Evolutionary conservation across 2,797 vertebrate species (phyloP).

Genomic region (Aselliscus stoliczkanus): DNA sequence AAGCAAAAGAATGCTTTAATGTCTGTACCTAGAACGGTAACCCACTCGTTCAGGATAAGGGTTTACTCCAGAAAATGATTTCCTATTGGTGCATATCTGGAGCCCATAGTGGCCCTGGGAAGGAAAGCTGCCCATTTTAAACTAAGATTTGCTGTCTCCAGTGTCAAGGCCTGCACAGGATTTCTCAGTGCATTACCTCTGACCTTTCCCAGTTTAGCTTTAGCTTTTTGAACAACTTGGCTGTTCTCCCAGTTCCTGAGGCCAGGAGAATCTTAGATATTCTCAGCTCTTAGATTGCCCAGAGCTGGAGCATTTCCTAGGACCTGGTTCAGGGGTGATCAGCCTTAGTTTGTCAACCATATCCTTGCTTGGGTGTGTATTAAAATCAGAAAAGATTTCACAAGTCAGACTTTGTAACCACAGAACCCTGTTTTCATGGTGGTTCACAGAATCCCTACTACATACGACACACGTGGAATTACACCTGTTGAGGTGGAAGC

Average conservation of each 20-base stretch:
- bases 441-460: background rate
- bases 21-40: background rate
- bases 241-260: constrained; percentile 57
- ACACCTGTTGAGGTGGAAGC: background rate
- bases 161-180: constrained; percentile 20
- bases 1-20: background rate
- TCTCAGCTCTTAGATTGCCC: constrained; percentile 58
- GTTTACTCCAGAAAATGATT: background rate
- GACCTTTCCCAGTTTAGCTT: constrained; percentile 76
- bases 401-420: background rate
- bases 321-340: background rate
- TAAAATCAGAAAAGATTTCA: constrained; percentile 3
- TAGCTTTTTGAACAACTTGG: constrained; percentile 63
- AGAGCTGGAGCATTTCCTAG: constrained; percentile 27
- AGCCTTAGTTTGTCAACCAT: background rate
- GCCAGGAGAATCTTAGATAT: constrained; percentile 53
- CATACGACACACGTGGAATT: background rate
- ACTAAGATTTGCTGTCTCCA: constrained; percentile 55
- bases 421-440: background rate
- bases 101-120: background rate
- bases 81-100: background rate
- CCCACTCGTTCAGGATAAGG: background rate
- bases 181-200: constrained; percentile 64
- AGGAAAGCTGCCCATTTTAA: constrained; percentile 57
- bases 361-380: background rate